Percentiles rank a stretch among this genome's conserved stretches.
Conservation (phyloP, 2,797 vertebrate genomes). For the Gallinago nigripennis region DNA sequence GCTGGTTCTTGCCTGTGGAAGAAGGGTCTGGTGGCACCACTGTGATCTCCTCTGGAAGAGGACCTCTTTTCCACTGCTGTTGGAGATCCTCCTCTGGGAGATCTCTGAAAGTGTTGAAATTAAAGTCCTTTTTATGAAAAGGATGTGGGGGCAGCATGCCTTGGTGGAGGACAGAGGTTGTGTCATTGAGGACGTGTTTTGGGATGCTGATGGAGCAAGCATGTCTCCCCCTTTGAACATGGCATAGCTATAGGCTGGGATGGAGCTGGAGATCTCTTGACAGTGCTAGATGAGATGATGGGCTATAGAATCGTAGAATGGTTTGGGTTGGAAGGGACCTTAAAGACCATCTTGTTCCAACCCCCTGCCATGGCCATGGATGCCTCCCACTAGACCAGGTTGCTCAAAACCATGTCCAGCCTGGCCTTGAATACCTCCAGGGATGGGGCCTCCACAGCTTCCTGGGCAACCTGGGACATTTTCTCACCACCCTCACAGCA, state of each 20-base stretch:
- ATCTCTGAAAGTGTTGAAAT: too few species aligned
- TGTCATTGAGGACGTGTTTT: not conserved
- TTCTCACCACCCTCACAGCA: not conserved
- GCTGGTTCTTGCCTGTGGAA: not conserved
- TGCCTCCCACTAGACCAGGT: not conserved
- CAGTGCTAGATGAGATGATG: not conserved
- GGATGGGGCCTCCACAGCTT: not conserved
- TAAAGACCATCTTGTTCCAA: not conserved
- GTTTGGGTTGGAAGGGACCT: not conserved
- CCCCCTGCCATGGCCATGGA: not conserved
- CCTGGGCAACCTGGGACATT: not conserved
- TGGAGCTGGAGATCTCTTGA: not conserved
- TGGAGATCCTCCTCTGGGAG: not conserved
- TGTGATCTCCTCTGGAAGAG: not conserved
- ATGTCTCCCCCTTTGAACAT: accelerated
- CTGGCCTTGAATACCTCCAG: not conserved
- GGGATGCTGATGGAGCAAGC: not conserved
- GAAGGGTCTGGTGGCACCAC: not conserved
- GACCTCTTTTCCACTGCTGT: too few species aligned
- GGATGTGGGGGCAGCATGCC: accelerated
- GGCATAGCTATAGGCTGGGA: not conserved
- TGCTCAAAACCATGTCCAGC: not conserved
- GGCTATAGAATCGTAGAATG: not conserved
- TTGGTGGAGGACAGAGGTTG: not conserved
- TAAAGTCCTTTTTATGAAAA: not conserved